phyloP scores from a whole-genome alignment of 1,140 invertebrate genomes.

The Brachionus plicatilis region DNA sequence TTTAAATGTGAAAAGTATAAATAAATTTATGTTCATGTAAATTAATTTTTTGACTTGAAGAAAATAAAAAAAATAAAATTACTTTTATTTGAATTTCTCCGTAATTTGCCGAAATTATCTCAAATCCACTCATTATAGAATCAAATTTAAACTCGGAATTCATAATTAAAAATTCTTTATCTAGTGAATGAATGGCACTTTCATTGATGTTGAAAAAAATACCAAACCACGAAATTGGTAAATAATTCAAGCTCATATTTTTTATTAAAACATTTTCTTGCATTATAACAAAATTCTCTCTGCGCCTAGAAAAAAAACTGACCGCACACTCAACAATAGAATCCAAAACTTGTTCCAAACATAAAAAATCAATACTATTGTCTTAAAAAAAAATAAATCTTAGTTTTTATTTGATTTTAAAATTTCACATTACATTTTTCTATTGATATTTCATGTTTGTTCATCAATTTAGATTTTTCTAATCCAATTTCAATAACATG shows the following conservation, averaged over 20 bases:
- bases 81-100: background rate
- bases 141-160: background rate
- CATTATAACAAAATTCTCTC: background rate
- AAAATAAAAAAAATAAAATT: background rate
- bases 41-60: background rate
- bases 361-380: background rate
- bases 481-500: background rate
- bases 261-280: background rate
- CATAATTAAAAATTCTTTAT: background rate
- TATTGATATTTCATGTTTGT: background rate
- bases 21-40: no score
- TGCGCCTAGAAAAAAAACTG: background rate
- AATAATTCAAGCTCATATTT: background rate
- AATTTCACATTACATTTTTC: background rate
- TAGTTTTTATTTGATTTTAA: background rate
- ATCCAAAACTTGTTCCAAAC: background rate
- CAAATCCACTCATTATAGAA: background rate
- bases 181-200: background rate
- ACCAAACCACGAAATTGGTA: background rate
- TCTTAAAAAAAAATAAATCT: background rate
- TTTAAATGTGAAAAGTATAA: no score
- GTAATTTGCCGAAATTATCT: background rate
- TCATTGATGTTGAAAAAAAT: background rate
- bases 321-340: background rate
- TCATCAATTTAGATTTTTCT: background rate